Percentiles rank a stretch among this genome's conserved stretches.
Evolutionary conservation across 2,888 invertebrate genomes (phyloP).

Genomic region (Tanypteryx hageni): DNA sequence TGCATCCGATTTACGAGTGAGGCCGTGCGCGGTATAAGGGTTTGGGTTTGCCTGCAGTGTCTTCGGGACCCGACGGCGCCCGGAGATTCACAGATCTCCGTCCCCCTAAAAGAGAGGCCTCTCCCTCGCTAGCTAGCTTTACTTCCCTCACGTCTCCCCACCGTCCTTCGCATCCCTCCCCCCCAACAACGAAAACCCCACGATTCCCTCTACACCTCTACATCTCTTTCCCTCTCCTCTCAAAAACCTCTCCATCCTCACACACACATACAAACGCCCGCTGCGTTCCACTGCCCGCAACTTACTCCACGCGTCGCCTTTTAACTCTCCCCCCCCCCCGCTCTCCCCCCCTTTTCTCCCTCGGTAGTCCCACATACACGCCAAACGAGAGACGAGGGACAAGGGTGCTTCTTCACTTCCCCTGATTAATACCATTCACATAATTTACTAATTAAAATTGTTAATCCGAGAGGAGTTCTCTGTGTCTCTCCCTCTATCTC

Average conservation of each 20-base stretch:
- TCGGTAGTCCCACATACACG: too few relatives aligned
- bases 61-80: conserved; percentile 19
- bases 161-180: not conserved
- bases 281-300: not conserved
- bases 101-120: not conserved
- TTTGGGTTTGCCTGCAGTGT: conserved; percentile 35
- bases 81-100: conserved; percentile 14
- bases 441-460: conserved; percentile 60
- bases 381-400: not conserved
- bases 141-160: too few relatives aligned
- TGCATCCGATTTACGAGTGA: conserved; percentile 32
- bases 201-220: not conserved
- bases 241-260: not conserved
- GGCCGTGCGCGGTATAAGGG: not conserved
- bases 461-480: conserved; percentile 45
- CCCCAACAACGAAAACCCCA: not conserved
- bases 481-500: not conserved
- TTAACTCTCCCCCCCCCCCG: not conserved
- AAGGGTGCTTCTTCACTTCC: conserved; percentile 28
- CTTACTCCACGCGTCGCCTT: not conserved
- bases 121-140: not conserved
- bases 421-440: conserved; percentile 53
- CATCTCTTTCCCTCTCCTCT: not conserved
- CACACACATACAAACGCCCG: not conserved
- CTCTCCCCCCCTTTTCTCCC: too few relatives aligned